Evolutionary conservation across 2,113 vertebrate species (phyloP), one percentile per base, ranked within the genome.

Genomic region (Tachycineta bicolor): DNA sequence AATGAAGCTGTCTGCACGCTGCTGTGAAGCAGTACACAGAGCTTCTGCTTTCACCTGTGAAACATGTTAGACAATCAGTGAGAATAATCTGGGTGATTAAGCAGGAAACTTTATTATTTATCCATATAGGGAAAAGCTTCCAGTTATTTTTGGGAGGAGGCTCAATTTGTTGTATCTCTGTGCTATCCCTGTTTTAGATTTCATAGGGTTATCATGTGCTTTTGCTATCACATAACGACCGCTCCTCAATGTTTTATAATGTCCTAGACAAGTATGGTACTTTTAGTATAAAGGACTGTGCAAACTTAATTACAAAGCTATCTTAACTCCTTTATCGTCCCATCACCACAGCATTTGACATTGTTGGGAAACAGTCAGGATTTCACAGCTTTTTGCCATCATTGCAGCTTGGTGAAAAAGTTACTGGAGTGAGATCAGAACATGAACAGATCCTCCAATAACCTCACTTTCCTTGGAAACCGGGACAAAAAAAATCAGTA

Each of bases 1-100:
- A 83, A 7, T 1, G 5, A 58, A 56, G 2, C 14, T 14, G 14
- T 65, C 2, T 21, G 26, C 33, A 24, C 20, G 5, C 26, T 67
- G 56, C 52, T 59, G 24, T 23, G 37, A 29, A 80, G 18, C 2
- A 11, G 18, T 50, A 67, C 3, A 3, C 10, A 53, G 52, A 22
- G 8, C 28, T 83, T 56, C 33, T 60, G 26, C 29, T 26, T 62
- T 75, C 68, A 58, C 33, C 64, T 64, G 3, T 2, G 1, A 80
- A 77, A 69, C 0, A 0, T 59, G 26, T 55, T 39, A 68, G 22
- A 55, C 4, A 62, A 10, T 37, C 75, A 73, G 18, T 14, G 8
- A 2, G 2, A 92, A 80, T 44, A 89, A 87, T 41, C 20, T 22
- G 41, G 18, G 15, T 53, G 31, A 46, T 60, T n/a, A 52, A 21